Base-by-base conservation (phyloP, 1,140 invertebrate genomes). In the Diorhabda sublineata region DNA sequence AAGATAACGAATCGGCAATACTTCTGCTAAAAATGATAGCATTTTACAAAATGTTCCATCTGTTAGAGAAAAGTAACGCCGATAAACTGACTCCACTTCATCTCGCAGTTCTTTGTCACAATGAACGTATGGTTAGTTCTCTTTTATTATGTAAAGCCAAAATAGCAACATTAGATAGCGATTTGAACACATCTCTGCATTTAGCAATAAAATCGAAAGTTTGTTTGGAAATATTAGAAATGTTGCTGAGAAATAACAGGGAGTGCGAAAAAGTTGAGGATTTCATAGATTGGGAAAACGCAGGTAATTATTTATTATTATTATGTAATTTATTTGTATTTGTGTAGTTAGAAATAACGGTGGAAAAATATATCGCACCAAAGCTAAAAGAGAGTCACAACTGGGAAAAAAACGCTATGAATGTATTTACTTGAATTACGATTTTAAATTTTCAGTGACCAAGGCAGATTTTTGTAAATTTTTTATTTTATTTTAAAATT, bases 111-210 rank as follows among this genome's bases (percentile, higher is more conserved):
- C 7, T 66, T 75, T 67, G 66, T 74, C 63, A 76, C 75, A 66
- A 74, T 75, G 67, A 73, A 73, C 65, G 76, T 65, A 71, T 82
- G 78, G 69, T 75, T 5, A 52, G 56, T 7, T 64, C 67, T 56
- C 74, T 86, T 47, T 67, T 85, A 41, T 62, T 73, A 41, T 75
- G 82, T 58, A 80, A 82, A 5, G 85, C 85, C 5, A 81, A 85
- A 80, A 78, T 85, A 57, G 84, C 84, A 66, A 71, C 78, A 45
- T 73, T 78, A 41, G 85, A 88, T 74, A 74, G 77, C 11, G 71
- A 82, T 11, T 83, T 83, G 3, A 82, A 82, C 59, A 86, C 83
- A 9, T 77, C 85, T 0, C 70, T 88, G 42, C 86, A 88, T 70
- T 69, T 80, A 61, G 85, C 85, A 3, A 82, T 85, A 73, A 71